Percentiles rank a stretch among this genome's conserved stretches.
Conservation (phyloP, 2,888 invertebrate species). For the Stenurella melanura region DNA sequence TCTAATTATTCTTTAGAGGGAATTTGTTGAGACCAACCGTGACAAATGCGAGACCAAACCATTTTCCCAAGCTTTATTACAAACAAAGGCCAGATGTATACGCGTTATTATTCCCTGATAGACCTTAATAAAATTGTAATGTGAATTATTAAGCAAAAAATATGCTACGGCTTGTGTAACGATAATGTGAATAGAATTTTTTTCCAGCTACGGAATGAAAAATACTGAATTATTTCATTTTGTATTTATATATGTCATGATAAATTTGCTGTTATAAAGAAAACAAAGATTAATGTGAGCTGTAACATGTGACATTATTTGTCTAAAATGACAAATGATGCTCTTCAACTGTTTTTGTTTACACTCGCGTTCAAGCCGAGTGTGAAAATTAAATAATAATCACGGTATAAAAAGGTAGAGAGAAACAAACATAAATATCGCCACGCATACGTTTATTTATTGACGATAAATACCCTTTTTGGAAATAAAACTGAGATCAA, state of each 20-base stretch:
- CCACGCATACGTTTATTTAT: neutral
- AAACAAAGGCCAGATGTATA: neutral
- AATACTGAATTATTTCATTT: conserved; percentile 51
- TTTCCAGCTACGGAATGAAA: conserved; percentile 40
- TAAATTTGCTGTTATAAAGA: conserved; percentile 53
- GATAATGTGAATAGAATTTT: conserved; percentile 30
- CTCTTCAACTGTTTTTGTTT: conserved; percentile 47
- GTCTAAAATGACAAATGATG: conserved; percentile 57
- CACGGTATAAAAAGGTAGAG: conserved; percentile 26
- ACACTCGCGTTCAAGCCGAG: conserved; percentile 46
- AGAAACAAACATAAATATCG: conserved; percentile 7
- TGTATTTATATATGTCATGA: conserved; percentile 53
- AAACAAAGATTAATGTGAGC: conserved; percentile 59
- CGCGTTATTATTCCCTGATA: neutral
- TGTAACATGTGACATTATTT: conserved; percentile 58
- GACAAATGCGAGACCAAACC: too few relatives aligned
- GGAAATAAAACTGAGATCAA: neutral
- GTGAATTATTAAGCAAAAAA: conserved; percentile 34
- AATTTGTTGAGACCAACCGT: too few relatives aligned
- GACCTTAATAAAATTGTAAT: conserved; percentile 22
- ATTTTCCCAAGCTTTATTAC: neutral
- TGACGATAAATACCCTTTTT: neutral
- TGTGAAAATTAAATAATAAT: conserved; percentile 47
- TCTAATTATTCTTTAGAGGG: too few relatives aligned
- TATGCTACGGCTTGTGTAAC: neutral